Evolutionary conservation across 2,888 invertebrate genomes (phyloP).

Genomic region (Mellilla xanthometata): DNA sequence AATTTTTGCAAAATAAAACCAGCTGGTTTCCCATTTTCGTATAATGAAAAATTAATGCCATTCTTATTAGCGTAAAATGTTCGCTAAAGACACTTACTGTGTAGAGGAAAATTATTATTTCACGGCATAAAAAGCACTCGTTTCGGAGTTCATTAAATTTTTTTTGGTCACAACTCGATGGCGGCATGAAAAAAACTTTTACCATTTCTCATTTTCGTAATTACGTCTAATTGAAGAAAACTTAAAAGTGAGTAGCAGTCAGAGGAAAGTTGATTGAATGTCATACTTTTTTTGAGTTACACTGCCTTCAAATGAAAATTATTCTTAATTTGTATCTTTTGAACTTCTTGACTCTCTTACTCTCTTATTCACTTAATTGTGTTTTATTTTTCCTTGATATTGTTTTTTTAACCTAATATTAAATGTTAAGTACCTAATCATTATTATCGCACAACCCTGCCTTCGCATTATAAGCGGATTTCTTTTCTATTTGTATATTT

Average conservation of each 20-base stretch:
- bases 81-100: conserved; percentile 38
- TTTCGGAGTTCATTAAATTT: conserved; percentile 65
- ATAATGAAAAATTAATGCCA: conserved; percentile 5
- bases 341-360: too few species aligned
- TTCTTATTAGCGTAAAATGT: conserved; percentile 10
- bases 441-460: too few species aligned
- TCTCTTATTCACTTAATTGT: too few species aligned
- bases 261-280: conserved; percentile 25
- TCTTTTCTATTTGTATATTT: too few species aligned
- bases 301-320: too few species aligned
- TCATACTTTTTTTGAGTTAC: conserved; percentile 10
- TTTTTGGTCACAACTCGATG: conserved; percentile 59
- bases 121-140: conserved; percentile 51
- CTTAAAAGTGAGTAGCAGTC: conserved; percentile 39
- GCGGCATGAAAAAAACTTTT: conserved; percentile 64
- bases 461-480: too few species aligned
- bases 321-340: too few species aligned
- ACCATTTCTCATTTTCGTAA: conserved; percentile 73
- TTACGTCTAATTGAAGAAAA: conserved; percentile 63
- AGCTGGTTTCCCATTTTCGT: background rate
- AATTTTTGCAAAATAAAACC: too few species aligned
- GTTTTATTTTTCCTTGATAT: too few species aligned
- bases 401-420: too few species aligned
- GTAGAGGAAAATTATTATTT: conserved; percentile 54
- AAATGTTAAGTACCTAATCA: too few species aligned